A percentile compares a stretch with the other conserved stretches of the same genome.
Evolutionary conservation across 2,888 invertebrate genomes (phyloP).

Genomic region (Catocala sponsa): DNA sequence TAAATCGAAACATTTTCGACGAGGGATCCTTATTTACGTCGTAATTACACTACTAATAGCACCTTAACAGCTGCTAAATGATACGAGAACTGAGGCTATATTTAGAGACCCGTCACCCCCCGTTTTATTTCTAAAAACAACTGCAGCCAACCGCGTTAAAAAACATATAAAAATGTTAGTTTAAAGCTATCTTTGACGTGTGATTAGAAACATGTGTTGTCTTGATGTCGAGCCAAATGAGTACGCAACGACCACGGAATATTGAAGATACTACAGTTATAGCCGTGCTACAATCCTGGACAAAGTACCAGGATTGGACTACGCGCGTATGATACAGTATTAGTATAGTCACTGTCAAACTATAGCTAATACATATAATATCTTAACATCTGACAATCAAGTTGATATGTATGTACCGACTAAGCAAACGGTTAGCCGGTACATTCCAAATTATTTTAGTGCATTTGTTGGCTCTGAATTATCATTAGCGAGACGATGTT

Average conservation of each 20-base stretch:
- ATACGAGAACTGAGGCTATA: slow-evolving; percentile 40
- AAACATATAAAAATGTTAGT: slow-evolving; percentile 57
- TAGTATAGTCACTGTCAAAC: too few relatives aligned
- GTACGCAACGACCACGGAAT: not conserved
- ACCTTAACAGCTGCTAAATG: slow-evolving; percentile 34
- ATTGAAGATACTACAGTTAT: too few relatives aligned
- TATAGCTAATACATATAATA: too few relatives aligned
- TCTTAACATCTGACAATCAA: too few relatives aligned
- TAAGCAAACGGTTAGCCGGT: too few relatives aligned
- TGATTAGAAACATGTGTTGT: slow-evolving; percentile 55
- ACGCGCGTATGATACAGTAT: too few relatives aligned
- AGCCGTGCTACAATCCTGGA: too few relatives aligned
- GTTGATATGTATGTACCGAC: too few relatives aligned
- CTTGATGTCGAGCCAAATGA: slow-evolving; percentile 39
- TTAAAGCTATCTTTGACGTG: slow-evolving; percentile 48
- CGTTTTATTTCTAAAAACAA: slow-evolving; percentile 52
- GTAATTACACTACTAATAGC: slow-evolving; percentile 25
- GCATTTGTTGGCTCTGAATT: too few relatives aligned
- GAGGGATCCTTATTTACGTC: slow-evolving; percentile 11
- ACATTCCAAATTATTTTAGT: too few relatives aligned
- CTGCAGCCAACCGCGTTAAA: slow-evolving; percentile 44
- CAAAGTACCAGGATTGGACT: too few relatives aligned
- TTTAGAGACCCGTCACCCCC: slow-evolving; percentile 41
- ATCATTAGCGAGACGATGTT: too few relatives aligned
- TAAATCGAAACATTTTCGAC: slow-evolving; percentile 20